Base-by-base conservation (phyloP, 2,888 invertebrate species). In the Psylliodes chrysocephalus region DNA sequence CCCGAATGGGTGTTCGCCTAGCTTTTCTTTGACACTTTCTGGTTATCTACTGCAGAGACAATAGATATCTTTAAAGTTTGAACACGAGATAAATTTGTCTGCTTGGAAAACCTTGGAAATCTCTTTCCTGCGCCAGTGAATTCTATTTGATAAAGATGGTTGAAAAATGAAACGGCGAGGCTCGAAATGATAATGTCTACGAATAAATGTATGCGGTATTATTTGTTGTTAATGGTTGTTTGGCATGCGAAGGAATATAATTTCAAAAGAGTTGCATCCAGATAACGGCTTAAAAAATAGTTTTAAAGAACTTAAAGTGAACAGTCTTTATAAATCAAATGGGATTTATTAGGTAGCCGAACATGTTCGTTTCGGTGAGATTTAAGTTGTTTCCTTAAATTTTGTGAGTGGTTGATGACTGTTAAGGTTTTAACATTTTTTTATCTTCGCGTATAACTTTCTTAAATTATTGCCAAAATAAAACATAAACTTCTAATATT, bases 11-110 rank as follows among this genome's bases (percentile, higher is more conserved):
- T 57, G 51, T 67, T 64, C 42, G 52, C 63, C n/a, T 63, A 57
- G 63, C 63, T 63, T 63, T 63, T 64, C 53, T 56, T 63, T 60
- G 62, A 63, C 69, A 64, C 63, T 64, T 60, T 66, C 60, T 62
- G 51, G 60, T 64, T 68, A 66, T 60, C 63, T 59, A 59, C 47
- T 54, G 51, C 57, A 44, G 38, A 63, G 63, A 57, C 56, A 63
- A 63, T 63, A 57, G 63, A 51, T 63, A 51, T 63, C 54, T 54
- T 46, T 22, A 63, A 66, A 62, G 52, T 53, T 55, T 55, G 60
- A 60, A 46, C 60, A 59, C 19, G 60, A 60, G 49, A 64, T 64
- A 64, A 60, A 64, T 60, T 64, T 64, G 64, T 64, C 64, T 64
- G 55, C 44, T 51, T 51, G 25, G 55, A 40, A 55, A 64, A 59